A percentile compares a stretch with the other conserved stretches of the same genome.
Evolutionary conservation across 2,797 vertebrate genomes (phyloP).

Genomic region (Vultur gryphus): DNA sequence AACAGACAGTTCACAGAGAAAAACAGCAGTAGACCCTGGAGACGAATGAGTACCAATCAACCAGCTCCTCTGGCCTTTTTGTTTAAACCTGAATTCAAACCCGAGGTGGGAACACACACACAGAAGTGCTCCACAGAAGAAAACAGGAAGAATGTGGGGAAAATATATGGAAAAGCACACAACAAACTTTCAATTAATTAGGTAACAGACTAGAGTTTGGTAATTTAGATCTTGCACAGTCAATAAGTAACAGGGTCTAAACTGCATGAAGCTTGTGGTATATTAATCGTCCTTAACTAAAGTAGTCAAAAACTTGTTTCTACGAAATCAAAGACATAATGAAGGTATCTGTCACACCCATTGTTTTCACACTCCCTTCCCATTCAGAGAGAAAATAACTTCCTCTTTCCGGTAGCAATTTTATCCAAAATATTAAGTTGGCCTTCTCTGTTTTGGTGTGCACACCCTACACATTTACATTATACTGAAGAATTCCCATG

Average conservation of each 20-base stretch:
- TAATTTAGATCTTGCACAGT: neutral
- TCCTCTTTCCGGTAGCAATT: neutral
- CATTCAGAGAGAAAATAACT: neutral
- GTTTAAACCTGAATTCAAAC: neutral
- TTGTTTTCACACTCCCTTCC: neutral
- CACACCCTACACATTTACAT: neutral
- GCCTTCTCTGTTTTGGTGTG: neutral
- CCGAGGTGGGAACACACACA: neutral
- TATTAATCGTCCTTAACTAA: neutral
- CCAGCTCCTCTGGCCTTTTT: neutral
- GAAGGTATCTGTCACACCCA: neutral
- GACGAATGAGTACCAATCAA: neutral
- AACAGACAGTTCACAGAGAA: neutral
- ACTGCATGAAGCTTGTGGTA: neutral
- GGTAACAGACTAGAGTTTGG: neutral
- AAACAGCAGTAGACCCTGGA: neutral
- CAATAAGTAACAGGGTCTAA: neutral
- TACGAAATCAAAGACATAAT: neutral
- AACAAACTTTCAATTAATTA: neutral
- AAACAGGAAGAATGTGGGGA: neutral
- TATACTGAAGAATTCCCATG: neutral
- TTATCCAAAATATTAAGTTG: neutral
- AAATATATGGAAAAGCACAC: neutral
- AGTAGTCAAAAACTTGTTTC: neutral
- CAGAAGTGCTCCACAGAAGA: neutral